Percentiles rank a stretch among this genome's conserved stretches.
Conservation (phyloP, 1,140 invertebrate genomes). For the Drosophila subpulchrella region DNA sequence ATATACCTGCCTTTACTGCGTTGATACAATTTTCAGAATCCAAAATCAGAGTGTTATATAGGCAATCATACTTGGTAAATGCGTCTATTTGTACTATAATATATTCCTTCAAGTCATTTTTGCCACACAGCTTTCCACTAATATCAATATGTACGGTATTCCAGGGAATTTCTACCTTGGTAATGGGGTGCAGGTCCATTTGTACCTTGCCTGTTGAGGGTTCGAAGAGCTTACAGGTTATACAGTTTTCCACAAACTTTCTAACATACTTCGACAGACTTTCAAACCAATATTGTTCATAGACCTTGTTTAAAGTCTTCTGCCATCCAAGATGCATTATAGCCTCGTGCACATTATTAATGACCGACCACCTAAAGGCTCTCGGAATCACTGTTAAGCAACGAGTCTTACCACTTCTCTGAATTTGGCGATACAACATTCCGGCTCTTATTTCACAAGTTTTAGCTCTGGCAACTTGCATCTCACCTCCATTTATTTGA, state of each 20-base stretch:
- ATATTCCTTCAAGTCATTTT: too few species aligned
- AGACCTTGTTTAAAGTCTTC: constrained; percentile 23
- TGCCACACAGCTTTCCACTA: too few species aligned
- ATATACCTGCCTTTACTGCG: not conserved
- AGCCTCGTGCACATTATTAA: constrained; percentile 20
- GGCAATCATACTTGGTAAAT: too few species aligned
- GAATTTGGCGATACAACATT: constrained; percentile 3
- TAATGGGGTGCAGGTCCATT: not conserved
- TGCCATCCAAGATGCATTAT: constrained; percentile 27
- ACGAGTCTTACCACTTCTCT: constrained; percentile 8
- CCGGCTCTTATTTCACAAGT: too few species aligned
- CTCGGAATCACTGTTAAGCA: constrained; percentile 22
- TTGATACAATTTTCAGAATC: constrained; percentile 1
- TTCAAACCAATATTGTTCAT: constrained; percentile 9
- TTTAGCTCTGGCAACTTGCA: too few species aligned
- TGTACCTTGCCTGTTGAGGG: not conserved
- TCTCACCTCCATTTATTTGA: not conserved
- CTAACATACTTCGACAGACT: not conserved
- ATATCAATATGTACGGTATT: not conserved
- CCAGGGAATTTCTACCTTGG: not conserved
- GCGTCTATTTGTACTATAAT: too few species aligned
- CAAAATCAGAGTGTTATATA: too few species aligned
- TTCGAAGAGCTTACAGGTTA: not conserved
- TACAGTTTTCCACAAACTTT: constrained; percentile 5
- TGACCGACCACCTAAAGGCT: constrained; percentile 28